A percentile compares a stretch with the other conserved stretches of the same genome.
phyloP scores from a whole-genome alignment of 2,888 invertebrate genomes.

The Leucophora obtusa region DNA sequence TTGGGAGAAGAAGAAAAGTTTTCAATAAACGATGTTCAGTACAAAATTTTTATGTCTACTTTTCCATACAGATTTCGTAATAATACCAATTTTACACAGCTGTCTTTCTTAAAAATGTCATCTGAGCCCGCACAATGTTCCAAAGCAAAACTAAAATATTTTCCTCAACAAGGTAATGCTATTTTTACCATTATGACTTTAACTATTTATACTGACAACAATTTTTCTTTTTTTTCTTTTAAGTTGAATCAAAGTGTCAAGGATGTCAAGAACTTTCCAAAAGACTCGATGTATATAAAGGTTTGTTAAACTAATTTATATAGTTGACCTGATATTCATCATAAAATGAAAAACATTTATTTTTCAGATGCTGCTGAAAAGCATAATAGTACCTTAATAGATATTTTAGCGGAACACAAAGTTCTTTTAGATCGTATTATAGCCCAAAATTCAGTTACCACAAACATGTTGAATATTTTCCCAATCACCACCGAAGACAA shows the following conservation, averaged over 20 bases:
- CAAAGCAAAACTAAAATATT: constrained; percentile 33
- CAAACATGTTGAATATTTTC: constrained; percentile 4
- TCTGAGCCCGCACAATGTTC: constrained; percentile 1
- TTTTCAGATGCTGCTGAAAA: too few species aligned
- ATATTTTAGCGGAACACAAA: constrained; percentile 27
- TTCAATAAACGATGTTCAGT: constrained; percentile 24
- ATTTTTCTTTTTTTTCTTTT: constrained; percentile 17
- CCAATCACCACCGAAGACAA: constrained; percentile 33
- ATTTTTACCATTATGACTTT: not conserved
- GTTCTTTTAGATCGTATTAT: constrained; percentile 5
- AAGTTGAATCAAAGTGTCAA: constrained; percentile 30
- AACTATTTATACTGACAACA: constrained; percentile 22
- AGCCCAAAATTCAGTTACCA: constrained; percentile 13
- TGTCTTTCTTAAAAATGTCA: constrained; percentile 33
- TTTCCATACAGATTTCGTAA: constrained; percentile 30
- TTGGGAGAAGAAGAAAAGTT: constrained; percentile 38
- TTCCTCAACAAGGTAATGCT: constrained; percentile 27
- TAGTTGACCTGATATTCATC: too few species aligned
- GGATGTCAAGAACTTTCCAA: constrained; percentile 16
- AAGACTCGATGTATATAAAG: too few species aligned
- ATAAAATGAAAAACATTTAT: too few species aligned
- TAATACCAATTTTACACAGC: constrained; percentile 45
- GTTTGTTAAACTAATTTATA: too few species aligned
- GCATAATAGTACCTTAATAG: constrained; percentile 14
- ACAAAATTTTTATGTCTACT: constrained; percentile 34